These are phyloP conservation scores for Lophotis ruficrista DNA, from an alignment of 2,113 vertebrate species.

Conservation along the genomic window DNA sequence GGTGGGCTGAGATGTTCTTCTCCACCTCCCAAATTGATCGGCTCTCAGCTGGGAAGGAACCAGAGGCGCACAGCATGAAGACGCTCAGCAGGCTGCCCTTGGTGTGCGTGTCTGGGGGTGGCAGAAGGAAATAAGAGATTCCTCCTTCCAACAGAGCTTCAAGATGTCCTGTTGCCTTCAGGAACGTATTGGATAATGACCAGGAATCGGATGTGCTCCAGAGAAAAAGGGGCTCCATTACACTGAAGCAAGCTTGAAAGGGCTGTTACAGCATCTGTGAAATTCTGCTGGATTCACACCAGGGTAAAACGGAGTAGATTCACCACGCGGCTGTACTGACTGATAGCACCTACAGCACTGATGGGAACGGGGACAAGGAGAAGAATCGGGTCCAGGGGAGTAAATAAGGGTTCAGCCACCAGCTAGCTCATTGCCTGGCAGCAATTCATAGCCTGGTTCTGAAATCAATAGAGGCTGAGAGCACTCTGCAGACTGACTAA, in stretches of 20 bases:
- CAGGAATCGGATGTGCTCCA: not conserved
- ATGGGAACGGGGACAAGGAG: not conserved
- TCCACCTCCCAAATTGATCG: not conserved
- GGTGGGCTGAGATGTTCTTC: not conserved
- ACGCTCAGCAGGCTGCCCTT: not conserved
- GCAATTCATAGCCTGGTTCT: conserved; percentile 14
- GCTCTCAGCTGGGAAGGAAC: not conserved
- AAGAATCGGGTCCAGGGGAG: not conserved
- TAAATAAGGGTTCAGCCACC: not conserved
- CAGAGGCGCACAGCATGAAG: fast-evolving
- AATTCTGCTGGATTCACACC: not conserved
- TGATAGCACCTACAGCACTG: not conserved
- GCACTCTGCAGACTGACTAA: conserved; percentile 17
- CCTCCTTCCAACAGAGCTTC: not conserved
- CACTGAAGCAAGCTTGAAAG: not conserved
- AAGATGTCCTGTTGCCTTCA: not conserved
- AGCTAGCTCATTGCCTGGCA: conserved; percentile 29
- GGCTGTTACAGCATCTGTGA: not conserved
- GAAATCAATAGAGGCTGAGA: conserved; percentile 48
- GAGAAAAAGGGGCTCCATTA: not conserved
- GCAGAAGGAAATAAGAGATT: not conserved
- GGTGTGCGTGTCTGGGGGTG: not conserved
- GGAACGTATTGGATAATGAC: not conserved
- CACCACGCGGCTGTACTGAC: not conserved
- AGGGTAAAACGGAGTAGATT: not conserved